phyloP scores from a whole-genome alignment of 1,140 invertebrate species.

The Drosophila busckii region DNA sequence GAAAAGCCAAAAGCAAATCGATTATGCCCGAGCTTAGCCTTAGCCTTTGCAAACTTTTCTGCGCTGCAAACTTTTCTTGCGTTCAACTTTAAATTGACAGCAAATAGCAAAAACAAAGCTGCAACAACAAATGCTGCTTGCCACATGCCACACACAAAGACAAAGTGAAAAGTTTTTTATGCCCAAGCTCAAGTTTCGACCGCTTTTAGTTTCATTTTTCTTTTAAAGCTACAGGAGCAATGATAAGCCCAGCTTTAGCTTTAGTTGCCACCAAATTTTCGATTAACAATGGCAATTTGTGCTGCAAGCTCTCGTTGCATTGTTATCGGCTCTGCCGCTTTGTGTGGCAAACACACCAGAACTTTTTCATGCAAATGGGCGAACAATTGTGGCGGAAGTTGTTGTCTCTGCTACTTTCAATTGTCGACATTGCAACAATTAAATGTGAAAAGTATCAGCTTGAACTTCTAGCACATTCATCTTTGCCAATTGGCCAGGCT shows the following conservation, averaged over 20 bases:
- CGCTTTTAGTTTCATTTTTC: no score
- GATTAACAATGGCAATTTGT: no score
- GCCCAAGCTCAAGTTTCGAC: slow-evolving; percentile 31
- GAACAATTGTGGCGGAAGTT: slow-evolving; percentile 30
- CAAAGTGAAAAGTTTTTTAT: slow-evolving; percentile 65
- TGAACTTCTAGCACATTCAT: no score
- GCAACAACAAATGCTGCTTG: slow-evolving; percentile 29
- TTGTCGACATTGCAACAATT: no score
- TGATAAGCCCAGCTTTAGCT: slow-evolving; percentile 47
- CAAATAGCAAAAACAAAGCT: slow-evolving; percentile 60
- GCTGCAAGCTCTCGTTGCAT: slow-evolving; percentile 9
- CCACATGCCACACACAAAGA: slow-evolving; percentile 25
- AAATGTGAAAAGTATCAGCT: no score
- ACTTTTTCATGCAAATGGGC: no score
- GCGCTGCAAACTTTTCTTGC: slow-evolving; percentile 51
- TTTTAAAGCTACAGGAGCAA: no score
- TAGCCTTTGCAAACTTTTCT: slow-evolving; percentile 29
- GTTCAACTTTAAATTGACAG: slow-evolving; percentile 68
- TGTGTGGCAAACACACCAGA: slow-evolving; percentile 71
- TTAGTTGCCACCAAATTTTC: slow-evolving; percentile 28
- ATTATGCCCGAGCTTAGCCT: slow-evolving; percentile 35
- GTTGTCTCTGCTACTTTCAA: slow-evolving; percentile 68
- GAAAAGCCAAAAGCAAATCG: slow-evolving; percentile 66
- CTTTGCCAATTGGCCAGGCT: no score
- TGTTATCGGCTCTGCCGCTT: slow-evolving; percentile 10